A percentile compares a stretch with the other conserved stretches of the same genome.
Conservation (phyloP, 2,888 invertebrate genomes). For the Hypercompe scribonia region DNA sequence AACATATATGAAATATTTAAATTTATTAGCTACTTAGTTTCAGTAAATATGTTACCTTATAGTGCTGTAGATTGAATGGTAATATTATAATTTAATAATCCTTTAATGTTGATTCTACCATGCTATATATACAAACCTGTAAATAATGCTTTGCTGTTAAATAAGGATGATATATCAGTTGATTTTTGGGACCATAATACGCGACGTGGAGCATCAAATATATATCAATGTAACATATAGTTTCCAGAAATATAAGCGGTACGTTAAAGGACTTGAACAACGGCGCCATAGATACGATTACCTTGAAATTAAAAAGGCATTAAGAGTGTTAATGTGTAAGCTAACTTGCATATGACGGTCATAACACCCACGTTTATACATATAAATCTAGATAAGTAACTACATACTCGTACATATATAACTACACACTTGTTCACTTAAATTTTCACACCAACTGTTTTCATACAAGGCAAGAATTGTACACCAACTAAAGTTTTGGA, state of each 20-base stretch:
- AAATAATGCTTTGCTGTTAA: slow-evolving; percentile 82
- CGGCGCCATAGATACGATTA: slow-evolving; percentile 76
- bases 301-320: slow-evolving; percentile 58
- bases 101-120: too few relatives aligned
- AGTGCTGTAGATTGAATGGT: not conserved
- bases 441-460: not conserved
- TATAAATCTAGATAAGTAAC: not conserved
- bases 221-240: slow-evolving; percentile 79
- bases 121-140: slow-evolving; percentile 64
- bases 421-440: not conserved
- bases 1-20: slow-evolving; percentile 33
- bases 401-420: not conserved
- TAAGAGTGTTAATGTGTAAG: not conserved
- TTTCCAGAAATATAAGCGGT: slow-evolving; percentile 71
- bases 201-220: slow-evolving; percentile 84
- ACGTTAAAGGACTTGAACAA: slow-evolving; percentile 65
- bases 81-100: too few relatives aligned
- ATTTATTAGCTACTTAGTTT: too few relatives aligned
- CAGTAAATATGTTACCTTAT: too few relatives aligned
- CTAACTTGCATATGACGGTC: slow-evolving; percentile 5
- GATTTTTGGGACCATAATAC: slow-evolving; percentile 80
- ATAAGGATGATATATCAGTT: slow-evolving; percentile 84
- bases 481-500: not conserved
- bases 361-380: not conserved
- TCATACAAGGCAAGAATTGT: not conserved